These are phyloP conservation scores for Cyprinella venusta DNA, from an alignment of 2,797 vertebrate genomes.

Conservation along the genomic window DNA sequence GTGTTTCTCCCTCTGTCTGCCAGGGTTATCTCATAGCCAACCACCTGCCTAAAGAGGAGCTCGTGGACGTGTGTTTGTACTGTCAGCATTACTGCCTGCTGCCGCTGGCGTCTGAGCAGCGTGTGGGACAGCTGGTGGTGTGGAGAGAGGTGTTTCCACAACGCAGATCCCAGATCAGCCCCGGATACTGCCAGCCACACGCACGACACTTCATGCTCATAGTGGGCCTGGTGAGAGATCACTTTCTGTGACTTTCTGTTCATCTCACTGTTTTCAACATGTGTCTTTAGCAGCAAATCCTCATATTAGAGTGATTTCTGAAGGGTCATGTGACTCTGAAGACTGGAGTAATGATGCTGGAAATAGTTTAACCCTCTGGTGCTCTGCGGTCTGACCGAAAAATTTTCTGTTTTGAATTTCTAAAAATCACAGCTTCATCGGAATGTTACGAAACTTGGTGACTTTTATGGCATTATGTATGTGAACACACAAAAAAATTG, in stretches of 20 bases:
- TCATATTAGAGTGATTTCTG: neutral
- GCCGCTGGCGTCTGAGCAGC: conserved; percentile 84
- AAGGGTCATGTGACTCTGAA: too few relatives aligned
- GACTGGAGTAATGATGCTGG: too few relatives aligned
- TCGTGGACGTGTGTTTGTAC: conserved; percentile 89
- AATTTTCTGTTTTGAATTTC: too few relatives aligned
- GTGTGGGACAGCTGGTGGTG: conserved; percentile 89
- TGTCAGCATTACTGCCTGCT: conserved; percentile 91
- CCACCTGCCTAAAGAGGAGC: conserved; percentile 92
- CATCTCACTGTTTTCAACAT: neutral
- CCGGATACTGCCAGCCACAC: conserved; percentile 70
- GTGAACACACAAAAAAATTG: too few relatives aligned
- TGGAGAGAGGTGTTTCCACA: conserved; percentile 94
- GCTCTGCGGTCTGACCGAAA: too few relatives aligned
- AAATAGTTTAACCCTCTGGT: too few relatives aligned
- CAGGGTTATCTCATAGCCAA: conserved; percentile 93
- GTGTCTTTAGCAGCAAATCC: too few relatives aligned
- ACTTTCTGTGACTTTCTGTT: neutral
- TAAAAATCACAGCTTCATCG: too few relatives aligned
- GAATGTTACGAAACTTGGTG: too few relatives aligned
- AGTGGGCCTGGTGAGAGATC: conserved; percentile 87
- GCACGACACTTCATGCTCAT: conserved; percentile 92
- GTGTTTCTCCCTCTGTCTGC: conserved; percentile 6
- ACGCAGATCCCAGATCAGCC: conserved; percentile 70
- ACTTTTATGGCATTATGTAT: too few relatives aligned